A percentile compares a stretch with the other conserved stretches of the same genome.
Evolutionary conservation across 2,797 vertebrate species (phyloP).

Genomic region (Pogonophryne albipinna): DNA sequence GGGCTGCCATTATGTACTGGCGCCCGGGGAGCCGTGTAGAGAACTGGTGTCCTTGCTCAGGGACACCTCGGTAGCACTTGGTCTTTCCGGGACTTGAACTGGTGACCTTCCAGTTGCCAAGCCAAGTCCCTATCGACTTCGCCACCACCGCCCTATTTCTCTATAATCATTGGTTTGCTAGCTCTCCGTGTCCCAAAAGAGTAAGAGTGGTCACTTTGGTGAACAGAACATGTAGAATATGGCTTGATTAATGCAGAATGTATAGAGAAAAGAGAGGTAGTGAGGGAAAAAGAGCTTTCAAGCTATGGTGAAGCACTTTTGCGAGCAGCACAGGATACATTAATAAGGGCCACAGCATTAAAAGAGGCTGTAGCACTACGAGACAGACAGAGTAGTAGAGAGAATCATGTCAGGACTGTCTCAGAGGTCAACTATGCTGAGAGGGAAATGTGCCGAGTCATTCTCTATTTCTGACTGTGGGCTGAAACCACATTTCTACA

Average conservation of each 20-base stretch:
- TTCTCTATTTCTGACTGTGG: background rate
- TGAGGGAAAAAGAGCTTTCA: background rate
- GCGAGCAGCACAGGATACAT: background rate
- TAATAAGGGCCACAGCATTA: background rate
- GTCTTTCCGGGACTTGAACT: too few species aligned
- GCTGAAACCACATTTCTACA: background rate
- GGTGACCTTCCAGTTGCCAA: too few species aligned
- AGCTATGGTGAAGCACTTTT: slow-evolving; percentile 12
- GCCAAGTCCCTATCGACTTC: too few species aligned
- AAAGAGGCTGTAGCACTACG: background rate
- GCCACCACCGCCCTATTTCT: too few species aligned
- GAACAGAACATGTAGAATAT: background rate
- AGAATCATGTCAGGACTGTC: slow-evolving; percentile 3
- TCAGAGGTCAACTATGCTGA: slow-evolving; percentile 12
- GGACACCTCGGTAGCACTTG: too few species aligned
- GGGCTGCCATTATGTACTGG: too few species aligned
- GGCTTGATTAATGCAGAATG: background rate
- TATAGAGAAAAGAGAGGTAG: background rate
- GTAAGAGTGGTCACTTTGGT: background rate
- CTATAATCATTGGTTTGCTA: background rate
- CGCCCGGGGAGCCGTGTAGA: too few species aligned
- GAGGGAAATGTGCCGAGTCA: slow-evolving; percentile 10
- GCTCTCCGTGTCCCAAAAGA: background rate
- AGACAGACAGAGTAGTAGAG: background rate
- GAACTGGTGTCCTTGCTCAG: too few species aligned